Conservation (phyloP, 2,113 vertebrate species). For the Actenoides hombroni region DNA sequence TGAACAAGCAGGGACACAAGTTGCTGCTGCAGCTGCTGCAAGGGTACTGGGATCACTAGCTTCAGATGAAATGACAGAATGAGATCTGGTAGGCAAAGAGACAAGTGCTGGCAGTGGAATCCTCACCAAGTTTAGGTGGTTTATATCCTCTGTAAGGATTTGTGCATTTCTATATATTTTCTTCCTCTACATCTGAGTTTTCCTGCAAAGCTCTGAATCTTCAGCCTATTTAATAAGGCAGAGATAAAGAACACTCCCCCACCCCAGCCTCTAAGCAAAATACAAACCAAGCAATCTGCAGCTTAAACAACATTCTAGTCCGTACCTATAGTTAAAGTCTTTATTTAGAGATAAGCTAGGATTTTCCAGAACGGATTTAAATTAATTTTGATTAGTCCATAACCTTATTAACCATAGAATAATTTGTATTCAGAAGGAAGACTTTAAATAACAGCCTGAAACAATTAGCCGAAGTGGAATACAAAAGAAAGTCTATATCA, state of each 20-base stretch:
- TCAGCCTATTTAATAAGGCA: slow-evolving; percentile 17
- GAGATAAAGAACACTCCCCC: background rate
- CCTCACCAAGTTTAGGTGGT: background rate
- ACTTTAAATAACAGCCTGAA: background rate
- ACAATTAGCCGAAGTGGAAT: background rate
- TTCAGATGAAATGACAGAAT: slow-evolving; percentile 7
- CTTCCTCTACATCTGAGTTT: background rate
- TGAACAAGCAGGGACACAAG: background rate
- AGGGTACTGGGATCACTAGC: background rate
- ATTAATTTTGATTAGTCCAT: background rate
- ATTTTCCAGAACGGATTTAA: background rate
- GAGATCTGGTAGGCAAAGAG: background rate
- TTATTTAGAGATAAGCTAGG: background rate
- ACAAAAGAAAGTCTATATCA: background rate
- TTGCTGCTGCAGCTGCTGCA: background rate
- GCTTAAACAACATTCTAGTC: background rate
- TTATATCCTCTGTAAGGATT: background rate
- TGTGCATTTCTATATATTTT: background rate
- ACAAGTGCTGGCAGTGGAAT: background rate
- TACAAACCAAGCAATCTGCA: background rate
- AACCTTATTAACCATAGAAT: background rate
- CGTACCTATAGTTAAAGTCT: background rate
- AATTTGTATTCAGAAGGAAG: background rate
- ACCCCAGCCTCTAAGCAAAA: background rate
- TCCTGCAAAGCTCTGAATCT: background rate